A percentile compares a stretch with the other conserved stretches of the same genome.
These are phyloP conservation scores for Leptopterna dolabrata DNA, from an alignment of 2,888 invertebrate species.

Conservation along the genomic window DNA sequence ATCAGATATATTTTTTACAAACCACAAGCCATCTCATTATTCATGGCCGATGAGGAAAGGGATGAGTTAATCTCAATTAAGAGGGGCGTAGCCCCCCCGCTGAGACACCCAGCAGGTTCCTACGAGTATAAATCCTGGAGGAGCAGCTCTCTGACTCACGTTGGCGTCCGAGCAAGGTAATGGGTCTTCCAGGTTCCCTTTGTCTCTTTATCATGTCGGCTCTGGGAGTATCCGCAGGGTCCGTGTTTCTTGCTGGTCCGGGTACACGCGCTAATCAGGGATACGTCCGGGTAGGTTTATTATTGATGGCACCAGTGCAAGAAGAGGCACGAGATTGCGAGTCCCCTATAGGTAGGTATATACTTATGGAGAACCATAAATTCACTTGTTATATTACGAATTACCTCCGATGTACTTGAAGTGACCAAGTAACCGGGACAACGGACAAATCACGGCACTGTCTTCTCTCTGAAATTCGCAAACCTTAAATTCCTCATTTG, in stretches of 20 bases:
- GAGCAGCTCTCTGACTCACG: not conserved
- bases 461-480: too few relatives aligned
- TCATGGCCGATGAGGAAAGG: not conserved
- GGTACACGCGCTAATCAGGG: not conserved
- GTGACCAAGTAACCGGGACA: too few relatives aligned
- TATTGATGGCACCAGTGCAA: not conserved
- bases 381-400: too few relatives aligned
- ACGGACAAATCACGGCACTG: too few relatives aligned
- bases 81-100: constrained; percentile 29
- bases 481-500: too few relatives aligned
- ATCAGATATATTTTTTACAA: constrained; percentile 22
- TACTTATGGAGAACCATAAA: too few relatives aligned
- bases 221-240: constrained; percentile 10
- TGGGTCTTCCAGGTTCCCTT: not conserved
- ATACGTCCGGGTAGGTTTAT: not conserved
- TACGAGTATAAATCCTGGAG: constrained; percentile 39
- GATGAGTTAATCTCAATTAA: constrained; percentile 51
- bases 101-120: constrained; percentile 24
- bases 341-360: too few relatives aligned
- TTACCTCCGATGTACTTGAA: too few relatives aligned
- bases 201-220: constrained; percentile 26
- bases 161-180: not conserved
- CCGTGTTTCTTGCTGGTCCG: not conserved
- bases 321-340: not conserved
- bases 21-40: constrained; percentile 8